Base-by-base conservation (phyloP, 2,888 invertebrate genomes). In the Eilema griseolum region DNA sequence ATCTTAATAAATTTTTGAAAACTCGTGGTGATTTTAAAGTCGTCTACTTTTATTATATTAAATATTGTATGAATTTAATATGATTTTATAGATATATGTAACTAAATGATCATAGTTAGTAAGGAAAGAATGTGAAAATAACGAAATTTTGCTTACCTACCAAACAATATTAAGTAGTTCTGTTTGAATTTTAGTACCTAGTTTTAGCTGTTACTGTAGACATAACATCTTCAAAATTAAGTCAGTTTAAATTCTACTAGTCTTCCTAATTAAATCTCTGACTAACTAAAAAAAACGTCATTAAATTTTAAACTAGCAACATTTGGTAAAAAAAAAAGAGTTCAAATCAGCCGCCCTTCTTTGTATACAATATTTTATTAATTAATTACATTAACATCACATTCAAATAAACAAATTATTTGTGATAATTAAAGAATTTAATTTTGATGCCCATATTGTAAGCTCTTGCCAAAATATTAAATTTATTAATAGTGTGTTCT, bases 141-240 rank as follows among this genome's bases (percentile, higher is more conserved):
- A 5, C 4, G 8, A 5, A 41, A 52, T 31, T 31, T 64, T 23
- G 31, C n/a, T 52, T 31, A 28, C 46, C 46, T 52, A 56, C 28
- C 52, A 65, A 46, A 85, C n/a, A 83, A 81, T 73, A 71, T 76
- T 83, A 81, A 76, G 52, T 62, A 64, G 77, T 81, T 85, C 83
- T 73, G 12, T 82, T 83, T 76, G 76, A 80, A 83, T 81, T 82
- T 83, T 70, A 67, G 74, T 86, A n/a, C n/a, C n/a, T n/a, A 86
- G 83, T 75, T 26, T 76, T 82, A 82, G 75, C 68, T 73, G 65
- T 76, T 33, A 33, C 28, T 20, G 20, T 62, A 62, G 24, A 16
- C 26, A 26, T 20, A 20, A 24, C 10, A 11, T 26, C 20, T 41
- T 62, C 41, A 62, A 20, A 11, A 11, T 24, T 62, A 20, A 24